A percentile compares a stretch with the other conserved stretches of the same genome.
phyloP scores from a whole-genome alignment of 1,140 invertebrate genomes.

The Thrips palmi region DNA sequence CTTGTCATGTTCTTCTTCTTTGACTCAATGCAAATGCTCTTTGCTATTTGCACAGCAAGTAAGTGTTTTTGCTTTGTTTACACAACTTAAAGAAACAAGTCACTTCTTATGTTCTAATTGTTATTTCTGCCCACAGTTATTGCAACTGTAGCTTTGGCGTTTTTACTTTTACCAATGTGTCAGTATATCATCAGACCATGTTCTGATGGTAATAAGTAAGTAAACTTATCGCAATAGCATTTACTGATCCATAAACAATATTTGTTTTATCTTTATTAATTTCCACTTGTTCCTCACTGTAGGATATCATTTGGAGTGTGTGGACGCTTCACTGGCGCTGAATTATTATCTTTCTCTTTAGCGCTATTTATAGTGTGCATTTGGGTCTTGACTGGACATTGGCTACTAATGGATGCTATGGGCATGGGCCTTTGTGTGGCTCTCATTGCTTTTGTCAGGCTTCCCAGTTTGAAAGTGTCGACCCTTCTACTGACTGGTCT shows the following conservation, averaged over 20 bases:
- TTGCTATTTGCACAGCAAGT: slow-evolving; percentile 95
- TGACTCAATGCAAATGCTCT: slow-evolving; percentile 94
- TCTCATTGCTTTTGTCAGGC: slow-evolving; percentile 87
- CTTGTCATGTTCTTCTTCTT: slow-evolving; percentile 98
- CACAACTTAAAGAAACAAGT: slow-evolving; percentile 7
- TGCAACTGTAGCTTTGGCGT: slow-evolving; percentile 88
- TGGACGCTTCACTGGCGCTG: slow-evolving; percentile 80
- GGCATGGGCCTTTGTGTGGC: slow-evolving; percentile 95
- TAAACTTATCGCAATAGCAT: slow-evolving; percentile 3
- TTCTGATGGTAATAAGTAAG: slow-evolving; percentile 53
- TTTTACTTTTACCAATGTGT: slow-evolving; percentile 89
- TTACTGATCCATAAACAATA: background rate
- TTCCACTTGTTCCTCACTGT: slow-evolving; percentile 1
- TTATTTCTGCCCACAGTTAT: slow-evolving; percentile 46
- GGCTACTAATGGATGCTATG: slow-evolving; percentile 94
- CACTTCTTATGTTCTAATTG: slow-evolving; percentile 11
- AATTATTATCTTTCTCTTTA: slow-evolving; percentile 80
- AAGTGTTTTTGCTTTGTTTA: no score
- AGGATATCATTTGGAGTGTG: slow-evolving; percentile 81
- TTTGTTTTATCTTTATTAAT: background rate
- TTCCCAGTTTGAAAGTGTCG: slow-evolving; percentile 92
- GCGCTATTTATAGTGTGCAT: slow-evolving; percentile 88
- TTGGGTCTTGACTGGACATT: slow-evolving; percentile 93
- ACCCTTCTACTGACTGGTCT: slow-evolving; percentile 84
- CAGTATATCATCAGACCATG: slow-evolving; percentile 85